These are phyloP conservation scores for Myiotriccus ornatus DNA, from an alignment of 2,797 vertebrate species.

Conservation along the genomic window DNA sequence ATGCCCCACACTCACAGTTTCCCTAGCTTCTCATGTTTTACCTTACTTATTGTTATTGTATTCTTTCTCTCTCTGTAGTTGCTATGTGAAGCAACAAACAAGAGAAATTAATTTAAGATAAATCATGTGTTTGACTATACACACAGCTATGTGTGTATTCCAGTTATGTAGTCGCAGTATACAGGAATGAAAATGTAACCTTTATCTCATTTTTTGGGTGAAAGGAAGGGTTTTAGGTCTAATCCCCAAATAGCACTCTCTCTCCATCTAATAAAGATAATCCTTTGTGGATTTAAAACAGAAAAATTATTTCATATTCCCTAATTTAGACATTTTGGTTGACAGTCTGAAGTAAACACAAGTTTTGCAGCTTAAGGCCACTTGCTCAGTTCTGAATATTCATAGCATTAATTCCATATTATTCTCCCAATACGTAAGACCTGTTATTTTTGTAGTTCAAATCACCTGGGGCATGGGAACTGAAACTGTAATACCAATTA, in stretches of 20 bases:
- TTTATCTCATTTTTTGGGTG: background rate
- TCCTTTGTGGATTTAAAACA: background rate
- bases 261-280: background rate
- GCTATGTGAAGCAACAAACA: background rate
- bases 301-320: background rate
- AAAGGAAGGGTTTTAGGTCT: background rate
- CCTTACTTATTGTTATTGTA: accelerated
- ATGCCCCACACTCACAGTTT: background rate
- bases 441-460: background rate
- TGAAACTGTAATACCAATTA: background rate
- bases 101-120: background rate
- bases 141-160: background rate
- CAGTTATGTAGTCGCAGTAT: accelerated
- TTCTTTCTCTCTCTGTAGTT: background rate
- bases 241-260: background rate
- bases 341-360: background rate
- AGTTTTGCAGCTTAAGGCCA: background rate
- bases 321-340: background rate
- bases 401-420: background rate
- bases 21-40: background rate
- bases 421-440: background rate
- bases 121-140: background rate
- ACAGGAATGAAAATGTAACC: background rate
- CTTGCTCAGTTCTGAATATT: background rate
- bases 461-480: background rate